Evolutionary conservation across 2,113 vertebrate genomes (phyloP), one percentile per base, ranked within the genome.

Genomic region (Nannospalax galili): DNA sequence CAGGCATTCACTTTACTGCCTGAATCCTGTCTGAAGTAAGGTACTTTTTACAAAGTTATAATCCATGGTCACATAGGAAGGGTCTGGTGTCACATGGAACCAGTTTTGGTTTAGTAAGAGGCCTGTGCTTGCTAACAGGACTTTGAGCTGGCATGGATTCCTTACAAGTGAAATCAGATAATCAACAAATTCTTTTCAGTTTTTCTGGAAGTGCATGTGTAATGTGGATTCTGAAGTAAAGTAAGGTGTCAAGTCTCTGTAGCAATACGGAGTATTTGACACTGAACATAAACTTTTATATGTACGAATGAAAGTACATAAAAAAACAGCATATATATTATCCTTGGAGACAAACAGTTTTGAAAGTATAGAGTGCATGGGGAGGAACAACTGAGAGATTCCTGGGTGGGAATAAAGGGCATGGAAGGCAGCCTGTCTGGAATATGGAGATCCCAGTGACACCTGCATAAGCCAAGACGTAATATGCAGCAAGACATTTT

Each of bases 191-290:
- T 72, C 69, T 86, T 96, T 94, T 93, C 80, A 84, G 3, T 37
- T 58, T 28, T 84, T 82, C 58, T 4, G 15, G 4, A 52, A 95
- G 1, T 40, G 92, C 67, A 35, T 82, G 40, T 69, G 35, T 74
- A 84, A 58, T 40, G 91, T 35, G 78, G 37, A 42, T 91, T 91
- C 90, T 73, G 91, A 92, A 85, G 37, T 60, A 60, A 88, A 90
- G 28, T 65, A 42, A 86, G 81, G 93, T 42, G 11, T 65, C 45
- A 88, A 84, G n/a, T 74, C 40, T 94, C 37, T 92, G 75, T 48
- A 93, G 72, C 26, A 35, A 77, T 7, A 72, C 1, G 45, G 7
- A 58, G 56, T 52, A 52, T 65, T 93, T 94, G 16, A 87, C 56
- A 84, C 1, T 48, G 30, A 67, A 60, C 32, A 96, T 26, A 85